Evolutionary conservation across 2,888 invertebrate species (phyloP).

Genomic region (Drosophila prostipennis): DNA sequence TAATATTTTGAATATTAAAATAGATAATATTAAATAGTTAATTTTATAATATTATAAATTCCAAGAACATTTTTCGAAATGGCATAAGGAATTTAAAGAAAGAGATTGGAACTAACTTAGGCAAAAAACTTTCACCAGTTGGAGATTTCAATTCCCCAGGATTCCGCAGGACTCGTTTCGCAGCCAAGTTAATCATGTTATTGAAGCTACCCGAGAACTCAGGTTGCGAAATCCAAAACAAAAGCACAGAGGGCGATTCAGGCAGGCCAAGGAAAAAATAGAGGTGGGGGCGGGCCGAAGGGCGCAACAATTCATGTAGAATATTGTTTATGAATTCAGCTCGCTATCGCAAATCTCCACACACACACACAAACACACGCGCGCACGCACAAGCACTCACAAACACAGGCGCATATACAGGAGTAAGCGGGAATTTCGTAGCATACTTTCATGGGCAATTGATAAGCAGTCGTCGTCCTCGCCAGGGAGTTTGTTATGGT

Average conservation of each 20-base stretch:
- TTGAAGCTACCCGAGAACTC: constrained; percentile 13
- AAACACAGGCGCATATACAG: background rate
- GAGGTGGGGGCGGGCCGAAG: constrained; percentile 7
- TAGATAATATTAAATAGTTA: too few relatives aligned
- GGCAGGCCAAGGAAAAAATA: background rate
- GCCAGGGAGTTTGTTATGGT: constrained; percentile 58
- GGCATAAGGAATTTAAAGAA: too few relatives aligned
- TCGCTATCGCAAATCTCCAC: constrained; percentile 52
- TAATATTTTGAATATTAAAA: too few relatives aligned
- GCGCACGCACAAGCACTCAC: background rate
- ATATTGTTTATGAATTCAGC: constrained; percentile 68
- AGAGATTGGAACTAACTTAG: too few relatives aligned
- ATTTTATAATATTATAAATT: too few relatives aligned
- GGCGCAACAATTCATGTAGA: constrained; percentile 60
- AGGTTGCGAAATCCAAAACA: constrained; percentile 10
- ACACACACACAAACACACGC: constrained; percentile 10
- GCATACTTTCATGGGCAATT: constrained; percentile 53
- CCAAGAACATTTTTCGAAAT: too few relatives aligned
- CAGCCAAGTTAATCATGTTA: constrained; percentile 20
- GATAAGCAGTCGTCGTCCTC: constrained; percentile 56
- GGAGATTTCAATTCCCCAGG: background rate
- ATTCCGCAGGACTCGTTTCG: background rate
- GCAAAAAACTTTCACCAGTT: too few relatives aligned
- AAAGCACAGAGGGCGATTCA: constrained; percentile 7
- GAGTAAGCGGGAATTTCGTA: constrained; percentile 21